Evolutionary conservation across 2,888 invertebrate species (phyloP), one percentile per base, ranked within the genome.

Genomic region (Zygogramma bicolorata): DNA sequence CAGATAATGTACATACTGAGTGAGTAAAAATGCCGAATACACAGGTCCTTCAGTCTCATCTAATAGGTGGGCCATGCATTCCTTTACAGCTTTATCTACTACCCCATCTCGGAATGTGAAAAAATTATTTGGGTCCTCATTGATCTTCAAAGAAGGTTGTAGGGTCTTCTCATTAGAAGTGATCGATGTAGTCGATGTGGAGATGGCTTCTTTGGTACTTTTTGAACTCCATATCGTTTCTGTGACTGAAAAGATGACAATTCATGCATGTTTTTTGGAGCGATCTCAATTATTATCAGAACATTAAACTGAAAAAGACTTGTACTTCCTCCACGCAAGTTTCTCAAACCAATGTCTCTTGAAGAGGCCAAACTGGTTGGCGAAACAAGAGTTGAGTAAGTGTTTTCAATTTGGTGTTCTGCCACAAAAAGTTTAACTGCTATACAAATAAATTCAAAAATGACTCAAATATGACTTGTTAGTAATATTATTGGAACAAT

Each of bases 1-100:
- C n/a, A n/a, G n/a, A n/a, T n/a, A n/a, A n/a, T 57, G 29, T 57
- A 88, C 92, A 87, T 89, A 95, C 95, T 95, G 95, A 29, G 95
- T 95, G 34, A 96, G 87, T 68, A 96, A 88, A 93, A 95, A 96
- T 46, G 92, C 91, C 42, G 94, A 94, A 70, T 92, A 84, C 65
- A 94, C 87, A 75, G 91, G 91, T 29, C 94, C 94, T 86, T 94
- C 94, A 46, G 89, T 85, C 73, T 91, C 91, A 70, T 92, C 91
- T 70, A 94, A 84, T 42, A 94, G 85, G 15, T 88, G 89, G 0
- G 90, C 90, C 59, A 91, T 91, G 81, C 94, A 93, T 81, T 93
- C 93, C 68, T 91, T 90, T 46, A 94, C 90, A 2, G 95, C 95
- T 76, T 89, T 89, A 78, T 93, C 93, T 10, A 95, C 91, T 13